Percentiles rank a stretch among this genome's conserved stretches.
Evolutionary conservation across 2,888 invertebrate genomes (phyloP).

Genomic region (Esperia sulphurella): DNA sequence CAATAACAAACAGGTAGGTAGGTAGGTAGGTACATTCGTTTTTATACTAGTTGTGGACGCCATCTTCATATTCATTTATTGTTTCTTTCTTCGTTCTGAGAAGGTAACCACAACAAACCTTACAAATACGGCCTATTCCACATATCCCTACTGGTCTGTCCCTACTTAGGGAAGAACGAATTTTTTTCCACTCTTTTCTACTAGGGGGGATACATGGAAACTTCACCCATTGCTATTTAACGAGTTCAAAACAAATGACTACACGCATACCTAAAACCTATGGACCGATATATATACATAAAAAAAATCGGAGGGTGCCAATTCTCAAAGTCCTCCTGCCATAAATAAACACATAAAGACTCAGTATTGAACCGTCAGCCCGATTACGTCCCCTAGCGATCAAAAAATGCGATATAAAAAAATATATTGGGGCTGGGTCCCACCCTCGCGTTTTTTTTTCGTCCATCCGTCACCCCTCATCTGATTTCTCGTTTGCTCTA

Average conservation of each 20-base stretch:
- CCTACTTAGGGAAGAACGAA: no score
- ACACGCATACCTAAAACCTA: constrained; percentile 5
- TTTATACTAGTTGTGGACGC: no score
- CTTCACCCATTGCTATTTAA: no score
- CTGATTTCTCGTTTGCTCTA: constrained; percentile 14
- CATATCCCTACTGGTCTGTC: no score
- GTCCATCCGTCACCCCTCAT: constrained; percentile 15
- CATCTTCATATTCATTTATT: no score
- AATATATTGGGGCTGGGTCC: constrained; percentile 9
- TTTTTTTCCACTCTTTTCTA: no score
- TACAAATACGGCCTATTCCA: no score
- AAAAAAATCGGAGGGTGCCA: constrained; percentile 14
- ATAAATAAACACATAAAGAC: constrained; percentile 22
- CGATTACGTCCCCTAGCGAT: constrained; percentile 4
- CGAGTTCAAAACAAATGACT: constrained; percentile 7
- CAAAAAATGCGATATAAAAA: constrained; percentile 1
- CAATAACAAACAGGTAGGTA: no score
- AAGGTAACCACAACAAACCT: no score
- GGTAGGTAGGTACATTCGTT: no score
- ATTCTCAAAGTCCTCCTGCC: constrained; percentile 7
- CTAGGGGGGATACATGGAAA: no score
- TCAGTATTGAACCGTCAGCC: constrained; percentile 13
- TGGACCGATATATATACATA: not conserved
- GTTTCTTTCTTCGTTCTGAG: no score
- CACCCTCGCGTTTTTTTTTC: constrained; percentile 22